Conservation (phyloP, 2,113 vertebrate species). For the Hassar affinis region DNA sequence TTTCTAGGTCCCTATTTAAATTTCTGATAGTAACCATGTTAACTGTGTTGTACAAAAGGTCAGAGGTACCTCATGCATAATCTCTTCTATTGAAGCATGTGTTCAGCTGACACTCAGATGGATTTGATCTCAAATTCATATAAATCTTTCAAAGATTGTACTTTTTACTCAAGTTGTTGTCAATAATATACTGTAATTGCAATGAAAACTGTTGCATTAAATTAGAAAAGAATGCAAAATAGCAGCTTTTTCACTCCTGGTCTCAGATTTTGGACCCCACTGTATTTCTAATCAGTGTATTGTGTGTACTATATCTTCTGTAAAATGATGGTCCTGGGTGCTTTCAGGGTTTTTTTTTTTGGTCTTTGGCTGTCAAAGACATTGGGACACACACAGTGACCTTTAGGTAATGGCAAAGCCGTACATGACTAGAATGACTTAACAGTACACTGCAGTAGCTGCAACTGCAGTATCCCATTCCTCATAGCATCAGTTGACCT, state of each 20-base stretch:
- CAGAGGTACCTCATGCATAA: neutral
- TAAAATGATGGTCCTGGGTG: slow-evolving; percentile 31
- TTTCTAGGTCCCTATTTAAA: slow-evolving; percentile 44
- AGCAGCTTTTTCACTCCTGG: neutral
- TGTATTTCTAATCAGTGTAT: neutral
- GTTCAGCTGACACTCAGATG: neutral
- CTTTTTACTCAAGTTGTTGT: neutral
- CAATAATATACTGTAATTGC: too few species aligned
- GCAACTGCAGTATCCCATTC: neutral
- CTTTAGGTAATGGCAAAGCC: slow-evolving; percentile 8
- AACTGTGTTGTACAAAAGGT: neutral
- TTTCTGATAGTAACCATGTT: neutral
- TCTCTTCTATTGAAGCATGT: neutral
- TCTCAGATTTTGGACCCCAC: neutral
- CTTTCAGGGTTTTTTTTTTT: slow-evolving; percentile 3
- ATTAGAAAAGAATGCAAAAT: too few species aligned
- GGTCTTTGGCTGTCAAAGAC: neutral
- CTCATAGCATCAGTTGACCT: slow-evolving; percentile 12
- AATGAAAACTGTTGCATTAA: too few species aligned
- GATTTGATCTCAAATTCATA: slow-evolving; percentile 18
- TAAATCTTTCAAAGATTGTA: neutral
- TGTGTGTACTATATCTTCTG: slow-evolving; percentile 32
- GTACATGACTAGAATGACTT: neutral
- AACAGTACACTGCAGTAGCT: slow-evolving; percentile 8
- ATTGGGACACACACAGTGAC: neutral